phyloP scores from a whole-genome alignment of 2,113 vertebrate species.

The Uropsilus gracilis region DNA sequence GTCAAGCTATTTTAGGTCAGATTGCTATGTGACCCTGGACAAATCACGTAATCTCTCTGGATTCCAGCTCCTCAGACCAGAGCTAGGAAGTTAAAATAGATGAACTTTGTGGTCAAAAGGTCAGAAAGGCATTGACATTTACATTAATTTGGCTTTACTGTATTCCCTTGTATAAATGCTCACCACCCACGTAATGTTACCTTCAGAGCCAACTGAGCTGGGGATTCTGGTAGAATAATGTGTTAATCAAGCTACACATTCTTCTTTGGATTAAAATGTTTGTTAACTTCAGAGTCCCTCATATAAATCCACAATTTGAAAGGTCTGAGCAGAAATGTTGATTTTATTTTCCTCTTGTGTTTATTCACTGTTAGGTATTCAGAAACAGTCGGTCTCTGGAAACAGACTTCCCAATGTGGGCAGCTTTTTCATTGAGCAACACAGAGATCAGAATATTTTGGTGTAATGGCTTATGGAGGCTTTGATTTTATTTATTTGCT shows the following conservation, averaged over 20 bases:
- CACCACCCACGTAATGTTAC: too few species aligned
- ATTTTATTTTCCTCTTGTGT: background rate
- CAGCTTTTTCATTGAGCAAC: background rate
- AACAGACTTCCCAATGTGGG: background rate
- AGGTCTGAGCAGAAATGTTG: background rate
- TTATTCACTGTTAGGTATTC: background rate
- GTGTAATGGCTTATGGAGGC: background rate
- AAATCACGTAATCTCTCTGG: background rate
- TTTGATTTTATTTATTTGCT: background rate
- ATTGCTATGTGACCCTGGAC: background rate
- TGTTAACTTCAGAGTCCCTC: background rate
- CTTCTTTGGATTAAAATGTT: background rate
- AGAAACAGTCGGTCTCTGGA: conserved; percentile 23
- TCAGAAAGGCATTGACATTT: background rate
- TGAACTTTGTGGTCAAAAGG: background rate
- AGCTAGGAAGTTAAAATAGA: background rate
- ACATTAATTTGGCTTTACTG: background rate
- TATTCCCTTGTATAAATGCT: background rate
- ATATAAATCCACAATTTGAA: background rate
- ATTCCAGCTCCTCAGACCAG: background rate
- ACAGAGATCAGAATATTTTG: background rate
- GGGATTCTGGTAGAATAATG: rapidly evolving
- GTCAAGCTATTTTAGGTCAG: conserved; percentile 33
- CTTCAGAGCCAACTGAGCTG: background rate
- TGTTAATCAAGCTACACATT: too few species aligned